Base-by-base conservation (phyloP, 1,140 invertebrate species). In the roundworm (Caenorhabditis elegans) region DNA sequence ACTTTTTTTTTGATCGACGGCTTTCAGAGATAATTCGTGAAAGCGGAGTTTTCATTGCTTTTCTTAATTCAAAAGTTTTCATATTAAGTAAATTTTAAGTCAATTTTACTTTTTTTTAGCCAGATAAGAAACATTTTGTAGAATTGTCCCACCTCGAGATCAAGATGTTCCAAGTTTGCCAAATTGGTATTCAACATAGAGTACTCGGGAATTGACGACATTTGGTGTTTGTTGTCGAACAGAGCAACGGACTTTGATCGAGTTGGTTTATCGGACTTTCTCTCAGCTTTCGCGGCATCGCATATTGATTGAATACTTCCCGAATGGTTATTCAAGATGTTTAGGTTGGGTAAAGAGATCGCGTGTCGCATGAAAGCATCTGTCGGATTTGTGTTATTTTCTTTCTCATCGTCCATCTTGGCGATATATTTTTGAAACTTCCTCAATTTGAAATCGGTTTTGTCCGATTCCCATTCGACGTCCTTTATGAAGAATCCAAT, bases 101-200 rank as follows among this genome's bases (percentile, higher is more conserved):
- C n/a, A n/a, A n/a, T n/a, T n/a, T n/a, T n/a, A n/a, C n/a, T n/a
- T n/a, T n/a, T n/a, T n/a, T n/a, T n/a, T n/a, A n/a, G n/a, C n/a
- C n/a, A n/a, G n/a, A n/a, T n/a, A n/a, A n/a, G n/a, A n/a, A n/a
- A n/a, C n/a, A n/a, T n/a, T n/a, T n/a, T n/a, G n/a, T n/a, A n/a
- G n/a, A n/a, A n/a, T n/a, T n/a, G n/a, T n/a, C n/a, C 15, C 39
- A 81, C 65, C 31, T 82, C 65, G 10, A 82, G 36, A 47, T 82
- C 80, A 6, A 82, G 75, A 53, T 81, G 79, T 1, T 81, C 79
- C 1, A 81, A 22, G 26, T 81, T 60, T 3, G 46, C 47, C 11
- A 76, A 39, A 17, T 76, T 60, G 8, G 28, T 22, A 46, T 70
- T 47, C 5, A 81, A 8, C 79, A 76, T 76, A 11, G 47, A 49